Base-by-base conservation (phyloP, 2,888 invertebrate species). In the Cancer borealis region DNA sequence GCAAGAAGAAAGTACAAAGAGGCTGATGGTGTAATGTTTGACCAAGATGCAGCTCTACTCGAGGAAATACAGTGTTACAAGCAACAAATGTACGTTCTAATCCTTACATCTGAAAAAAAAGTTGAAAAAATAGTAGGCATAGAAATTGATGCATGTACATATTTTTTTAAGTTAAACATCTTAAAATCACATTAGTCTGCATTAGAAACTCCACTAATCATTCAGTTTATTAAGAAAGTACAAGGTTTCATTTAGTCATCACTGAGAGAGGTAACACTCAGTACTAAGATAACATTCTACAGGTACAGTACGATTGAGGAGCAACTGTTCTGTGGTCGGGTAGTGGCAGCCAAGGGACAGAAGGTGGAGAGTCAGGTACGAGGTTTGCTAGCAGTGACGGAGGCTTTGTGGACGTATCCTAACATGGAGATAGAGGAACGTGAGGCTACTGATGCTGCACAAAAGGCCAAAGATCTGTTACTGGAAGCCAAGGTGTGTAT, bases 51-150 rank as follows among this genome's bases (percentile, higher is more conserved):
- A 47, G 87, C 88, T 8, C 92, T 94, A 45, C 45, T 66, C 30
- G 14, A 39, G 46, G 94, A 94, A 90, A 94, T 92, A 45, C 47
- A 30, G 21, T 73, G 46, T 26, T 94, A 94, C 92, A 94, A 60
- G n/a, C 60, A 90, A 39, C 94, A 94, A 30, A 84, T 46, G 92
- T 94, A 21, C 45, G 88, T 73, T 30, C 45, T 88, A 3, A n/a
- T 84, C 17, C 89, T 21, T 21, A 46, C 17, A 17, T 17, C 12
- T 54, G 17, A 17, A 54, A 39, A 17, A 54, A 39, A 39, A 39
- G 39, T 39, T 39, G 2, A 39, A 39, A 39, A 39, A 39, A 39
- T 39, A 39, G 39, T 39, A 39, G 39, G 39, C 39, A 39, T 39
- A 39, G 39, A 39, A 39, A 39, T 39, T 39, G 39, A 39, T 39